phyloP scores from a whole-genome alignment of 2,113 vertebrate genomes.

The Melanostigma gelatinosum region DNA sequence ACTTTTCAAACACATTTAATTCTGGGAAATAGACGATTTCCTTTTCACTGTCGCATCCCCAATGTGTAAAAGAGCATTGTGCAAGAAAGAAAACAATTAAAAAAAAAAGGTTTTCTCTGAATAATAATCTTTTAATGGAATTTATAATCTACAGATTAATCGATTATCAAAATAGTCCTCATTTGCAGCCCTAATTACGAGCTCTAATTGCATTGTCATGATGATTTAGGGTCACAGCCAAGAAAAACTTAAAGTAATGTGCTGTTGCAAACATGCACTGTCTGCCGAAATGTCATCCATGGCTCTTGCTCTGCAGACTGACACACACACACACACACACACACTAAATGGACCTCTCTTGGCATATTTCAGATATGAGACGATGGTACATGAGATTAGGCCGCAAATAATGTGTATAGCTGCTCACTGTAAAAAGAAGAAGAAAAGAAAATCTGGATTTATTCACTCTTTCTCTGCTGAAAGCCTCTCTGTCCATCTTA shows the following conservation, averaged over 20 bases:
- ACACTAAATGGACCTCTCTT: conserved; percentile 22
- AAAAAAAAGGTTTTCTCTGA: neutral
- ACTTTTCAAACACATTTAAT: no score
- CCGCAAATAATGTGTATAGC: conserved; percentile 34
- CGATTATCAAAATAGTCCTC: neutral
- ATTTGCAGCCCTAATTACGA: neutral
- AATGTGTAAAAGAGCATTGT: no score
- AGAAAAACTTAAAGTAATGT: neutral
- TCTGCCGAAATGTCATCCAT: conserved; percentile 15
- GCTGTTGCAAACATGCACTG: neutral
- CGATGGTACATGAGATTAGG: conserved; percentile 13
- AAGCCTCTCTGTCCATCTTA: conserved; percentile 67
- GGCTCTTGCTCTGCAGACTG: conserved; percentile 1
- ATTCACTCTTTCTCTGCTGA: conserved; percentile 44
- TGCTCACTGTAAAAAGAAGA: conserved; percentile 5
- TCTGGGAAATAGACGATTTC: no score
- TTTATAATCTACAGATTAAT: neutral
- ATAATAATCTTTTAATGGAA: neutral
- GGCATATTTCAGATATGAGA: conserved; percentile 13
- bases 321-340: neutral
- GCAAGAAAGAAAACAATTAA: no score
- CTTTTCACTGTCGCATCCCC: no score
- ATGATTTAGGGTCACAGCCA: neutral
- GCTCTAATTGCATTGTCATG: neutral
- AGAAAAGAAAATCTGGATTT: conserved; percentile 43